phyloP scores from a whole-genome alignment of 2,888 invertebrate genomes.

The Clunio marinus region DNA sequence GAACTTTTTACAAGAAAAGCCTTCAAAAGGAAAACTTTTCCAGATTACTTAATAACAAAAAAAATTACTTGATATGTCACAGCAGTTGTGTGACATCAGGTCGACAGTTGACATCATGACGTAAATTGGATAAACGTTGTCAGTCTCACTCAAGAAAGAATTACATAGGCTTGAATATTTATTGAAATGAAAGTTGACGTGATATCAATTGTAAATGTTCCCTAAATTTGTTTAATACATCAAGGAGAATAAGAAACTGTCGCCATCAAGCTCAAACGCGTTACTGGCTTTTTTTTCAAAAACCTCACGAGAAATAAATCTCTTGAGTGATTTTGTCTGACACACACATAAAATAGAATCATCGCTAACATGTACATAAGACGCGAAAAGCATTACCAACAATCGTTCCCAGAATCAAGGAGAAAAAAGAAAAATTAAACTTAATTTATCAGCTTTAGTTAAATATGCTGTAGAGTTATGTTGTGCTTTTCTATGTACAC shows the following conservation, averaged over 20 bases:
- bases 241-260: not conserved
- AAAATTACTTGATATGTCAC: too few species aligned
- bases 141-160: too few species aligned
- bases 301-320: constrained; percentile 15
- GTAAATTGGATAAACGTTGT: not conserved
- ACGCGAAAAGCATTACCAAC: constrained; percentile 4
- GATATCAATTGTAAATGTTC: too few species aligned
- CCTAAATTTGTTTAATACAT: not conserved
- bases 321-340: constrained; percentile 1
- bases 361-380: too few species aligned
- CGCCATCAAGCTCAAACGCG: not conserved
- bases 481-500: too few species aligned
- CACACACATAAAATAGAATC: not conserved
- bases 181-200: too few species aligned
- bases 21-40: not conserved
- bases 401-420: not conserved
- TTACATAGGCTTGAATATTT: too few species aligned
- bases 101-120: not conserved
- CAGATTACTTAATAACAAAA: not conserved
- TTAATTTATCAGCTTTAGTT: constrained; percentile 31
- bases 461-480: not conserved
- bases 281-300: not conserved
- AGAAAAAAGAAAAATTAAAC: not conserved
- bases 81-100: too few species aligned
- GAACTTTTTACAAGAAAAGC: too few species aligned